Evolutionary conservation across 1,140 invertebrate species (phyloP).

Genomic region (Yoshiicerus persimilis): DNA sequence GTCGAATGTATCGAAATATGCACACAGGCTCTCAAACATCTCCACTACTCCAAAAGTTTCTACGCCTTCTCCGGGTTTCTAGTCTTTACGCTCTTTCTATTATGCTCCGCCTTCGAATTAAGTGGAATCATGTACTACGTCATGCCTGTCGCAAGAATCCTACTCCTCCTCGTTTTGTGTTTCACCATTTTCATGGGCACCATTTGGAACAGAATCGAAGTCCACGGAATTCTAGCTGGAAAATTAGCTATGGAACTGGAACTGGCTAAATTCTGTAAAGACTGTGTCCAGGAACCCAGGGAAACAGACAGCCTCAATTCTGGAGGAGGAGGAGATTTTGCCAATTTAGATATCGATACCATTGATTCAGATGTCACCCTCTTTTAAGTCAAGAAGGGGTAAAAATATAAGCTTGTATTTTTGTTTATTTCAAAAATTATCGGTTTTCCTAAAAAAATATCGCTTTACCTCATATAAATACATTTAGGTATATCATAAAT

Average conservation of each 20-base stretch:
- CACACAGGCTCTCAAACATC: constrained; percentile 33
- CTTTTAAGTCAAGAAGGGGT: too few relatives aligned
- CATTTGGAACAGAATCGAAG: constrained; percentile 76
- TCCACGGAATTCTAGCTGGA: constrained; percentile 72
- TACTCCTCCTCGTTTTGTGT: constrained; percentile 65
- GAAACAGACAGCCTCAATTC: not conserved
- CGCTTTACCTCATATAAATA: too few relatives aligned
- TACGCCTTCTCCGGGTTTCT: constrained; percentile 31
- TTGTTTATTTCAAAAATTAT: too few relatives aligned
- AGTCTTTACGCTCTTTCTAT: constrained; percentile 14
- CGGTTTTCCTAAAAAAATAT: too few relatives aligned
- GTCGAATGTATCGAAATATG: constrained; percentile 44
- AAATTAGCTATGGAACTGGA: constrained; percentile 63
- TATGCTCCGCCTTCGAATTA: constrained; percentile 6
- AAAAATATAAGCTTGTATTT: too few relatives aligned
- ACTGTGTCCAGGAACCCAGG: not conserved
- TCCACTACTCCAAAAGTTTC: constrained; percentile 31
- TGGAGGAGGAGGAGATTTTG: not conserved
- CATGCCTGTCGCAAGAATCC: constrained; percentile 60
- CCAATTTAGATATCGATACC: too few relatives aligned
- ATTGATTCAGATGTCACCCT: not conserved
- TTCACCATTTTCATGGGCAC: constrained; percentile 73
- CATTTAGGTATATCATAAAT: too few relatives aligned
- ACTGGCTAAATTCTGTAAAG: not conserved
- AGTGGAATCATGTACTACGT: not conserved